A percentile compares a stretch with the other conserved stretches of the same genome.
Evolutionary conservation across 2,888 invertebrate genomes (phyloP).

Genomic region (Cantharis rustica): DNA sequence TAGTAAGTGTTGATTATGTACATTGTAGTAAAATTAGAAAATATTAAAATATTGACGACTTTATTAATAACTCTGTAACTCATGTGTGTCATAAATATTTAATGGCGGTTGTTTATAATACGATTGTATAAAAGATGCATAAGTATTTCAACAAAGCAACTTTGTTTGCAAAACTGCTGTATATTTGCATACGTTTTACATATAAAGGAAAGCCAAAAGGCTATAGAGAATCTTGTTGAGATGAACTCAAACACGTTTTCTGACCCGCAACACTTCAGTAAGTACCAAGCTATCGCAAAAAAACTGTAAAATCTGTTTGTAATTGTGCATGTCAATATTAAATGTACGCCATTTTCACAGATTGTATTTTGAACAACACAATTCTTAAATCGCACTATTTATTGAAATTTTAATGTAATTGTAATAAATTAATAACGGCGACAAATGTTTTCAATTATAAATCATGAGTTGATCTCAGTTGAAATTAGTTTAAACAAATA

Average conservation of each 20-base stretch:
- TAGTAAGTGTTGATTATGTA: neutral
- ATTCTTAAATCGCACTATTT: no score
- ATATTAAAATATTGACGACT: neutral
- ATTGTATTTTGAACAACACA: neutral
- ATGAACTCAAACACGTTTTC: conserved; percentile 2
- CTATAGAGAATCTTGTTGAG: conserved; percentile 10
- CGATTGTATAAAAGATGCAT: neutral
- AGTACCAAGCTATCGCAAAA: conserved; percentile 11
- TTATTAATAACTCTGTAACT: neutral
- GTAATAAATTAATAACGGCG: neutral
- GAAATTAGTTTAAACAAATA: conserved; percentile 16
- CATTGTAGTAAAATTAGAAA: neutral
- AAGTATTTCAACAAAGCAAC: neutral
- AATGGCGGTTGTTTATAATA: neutral
- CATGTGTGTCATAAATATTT: neutral
- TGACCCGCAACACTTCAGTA: conserved; percentile 7
- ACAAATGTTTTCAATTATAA: neutral
- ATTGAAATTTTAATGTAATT: neutral
- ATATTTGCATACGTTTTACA: conserved; percentile 5
- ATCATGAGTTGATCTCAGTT: conserved; percentile 6
- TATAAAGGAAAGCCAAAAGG: neutral
- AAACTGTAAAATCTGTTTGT: conserved; percentile 39
- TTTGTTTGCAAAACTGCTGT: conserved; percentile 7
- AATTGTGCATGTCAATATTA: conserved; percentile 45
- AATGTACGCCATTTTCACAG: conserved; percentile 44